phyloP scores from a whole-genome alignment of 2,797 vertebrate genomes.

The Orestias chungarensis region DNA sequence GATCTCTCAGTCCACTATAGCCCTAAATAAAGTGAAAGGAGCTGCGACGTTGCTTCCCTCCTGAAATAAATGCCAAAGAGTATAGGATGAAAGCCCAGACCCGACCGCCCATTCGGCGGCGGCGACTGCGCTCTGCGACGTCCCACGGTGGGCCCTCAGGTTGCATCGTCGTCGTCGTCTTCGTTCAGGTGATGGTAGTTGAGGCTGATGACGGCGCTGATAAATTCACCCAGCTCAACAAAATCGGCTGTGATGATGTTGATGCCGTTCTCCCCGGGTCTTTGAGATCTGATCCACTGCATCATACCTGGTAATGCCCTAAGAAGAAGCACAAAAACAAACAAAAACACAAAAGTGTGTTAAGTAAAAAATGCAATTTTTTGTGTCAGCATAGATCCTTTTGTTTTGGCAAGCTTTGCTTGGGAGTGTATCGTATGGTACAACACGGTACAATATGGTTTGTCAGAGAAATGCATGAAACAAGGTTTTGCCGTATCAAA shows the following conservation, averaged over 20 bases:
- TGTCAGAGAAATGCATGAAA: conserved; percentile 30
- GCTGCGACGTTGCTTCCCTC: conserved; percentile 51
- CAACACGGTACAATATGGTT: not conserved
- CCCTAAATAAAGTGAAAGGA: conserved; percentile 76
- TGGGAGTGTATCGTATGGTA: not conserved
- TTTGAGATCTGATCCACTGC: conserved; percentile 95
- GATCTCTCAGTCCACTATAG: conserved; percentile 58
- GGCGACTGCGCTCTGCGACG: conserved; percentile 46
- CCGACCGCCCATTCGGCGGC: conserved; percentile 36
- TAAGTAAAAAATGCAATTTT: not conserved
- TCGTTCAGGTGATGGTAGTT: conserved; percentile 93
- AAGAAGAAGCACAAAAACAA: conserved; percentile 26
- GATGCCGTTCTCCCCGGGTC: conserved; percentile 93
- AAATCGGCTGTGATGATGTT: conserved; percentile 98
- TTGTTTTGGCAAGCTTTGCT: no score
- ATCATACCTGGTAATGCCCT: conserved; percentile 97
- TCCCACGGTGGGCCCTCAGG: conserved; percentile 81
- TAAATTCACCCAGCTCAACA: conserved; percentile 98
- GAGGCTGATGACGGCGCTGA: conserved; percentile 97
- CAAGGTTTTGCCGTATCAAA: conserved; percentile 46
- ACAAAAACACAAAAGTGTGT: conserved; percentile 1
- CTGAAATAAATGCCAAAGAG: conserved; percentile 74
- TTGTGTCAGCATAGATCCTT: not conserved
- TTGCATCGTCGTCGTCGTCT: conserved; percentile 89
- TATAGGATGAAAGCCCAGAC: conserved; percentile 74